phyloP scores from a whole-genome alignment of 2,113 vertebrate genomes.

The Thalassoma bifasciatum region DNA sequence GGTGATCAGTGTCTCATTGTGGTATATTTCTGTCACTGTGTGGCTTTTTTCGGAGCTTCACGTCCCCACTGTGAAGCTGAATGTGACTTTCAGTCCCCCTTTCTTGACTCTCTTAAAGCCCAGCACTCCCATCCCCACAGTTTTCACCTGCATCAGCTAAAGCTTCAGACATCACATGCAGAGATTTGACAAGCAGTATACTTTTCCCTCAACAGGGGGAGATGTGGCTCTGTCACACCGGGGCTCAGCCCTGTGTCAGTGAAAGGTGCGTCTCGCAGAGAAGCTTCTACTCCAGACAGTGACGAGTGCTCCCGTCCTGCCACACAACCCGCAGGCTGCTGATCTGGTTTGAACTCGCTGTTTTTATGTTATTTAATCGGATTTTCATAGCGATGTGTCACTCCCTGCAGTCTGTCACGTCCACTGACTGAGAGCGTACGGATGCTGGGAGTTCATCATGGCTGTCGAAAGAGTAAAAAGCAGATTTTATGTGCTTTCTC shows the following conservation, averaged over 20 bases:
- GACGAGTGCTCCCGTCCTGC: slow-evolving; percentile 34
- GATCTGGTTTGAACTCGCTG: slow-evolving; percentile 55
- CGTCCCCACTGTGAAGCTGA: neutral
- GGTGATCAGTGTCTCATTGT: neutral
- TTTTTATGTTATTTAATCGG: slow-evolving; percentile 63
- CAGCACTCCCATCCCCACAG: neutral
- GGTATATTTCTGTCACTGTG: neutral
- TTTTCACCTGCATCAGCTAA: slow-evolving; percentile 16
- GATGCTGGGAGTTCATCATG: slow-evolving; percentile 46
- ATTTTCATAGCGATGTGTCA: slow-evolving; percentile 58
- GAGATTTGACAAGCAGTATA: slow-evolving; percentile 54
- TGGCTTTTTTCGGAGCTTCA: neutral
- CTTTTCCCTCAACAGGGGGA: slow-evolving; percentile 74
- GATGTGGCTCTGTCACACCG: slow-evolving; percentile 62
- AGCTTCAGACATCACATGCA: slow-evolving; percentile 2
- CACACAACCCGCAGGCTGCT: slow-evolving; percentile 41
- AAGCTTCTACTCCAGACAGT: slow-evolving; percentile 18
- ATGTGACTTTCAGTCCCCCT: neutral
- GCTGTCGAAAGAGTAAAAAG: slow-evolving; percentile 49
- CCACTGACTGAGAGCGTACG: slow-evolving; percentile 33
- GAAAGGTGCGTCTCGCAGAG: neutral
- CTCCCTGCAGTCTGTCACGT: slow-evolving; percentile 48
- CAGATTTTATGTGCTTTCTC: neutral
- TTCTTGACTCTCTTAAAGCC: neutral
- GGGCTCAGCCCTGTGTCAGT: slow-evolving; percentile 16